Base-by-base conservation (phyloP, 2,888 invertebrate species). In the Sphaerophoria rueppellii region DNA sequence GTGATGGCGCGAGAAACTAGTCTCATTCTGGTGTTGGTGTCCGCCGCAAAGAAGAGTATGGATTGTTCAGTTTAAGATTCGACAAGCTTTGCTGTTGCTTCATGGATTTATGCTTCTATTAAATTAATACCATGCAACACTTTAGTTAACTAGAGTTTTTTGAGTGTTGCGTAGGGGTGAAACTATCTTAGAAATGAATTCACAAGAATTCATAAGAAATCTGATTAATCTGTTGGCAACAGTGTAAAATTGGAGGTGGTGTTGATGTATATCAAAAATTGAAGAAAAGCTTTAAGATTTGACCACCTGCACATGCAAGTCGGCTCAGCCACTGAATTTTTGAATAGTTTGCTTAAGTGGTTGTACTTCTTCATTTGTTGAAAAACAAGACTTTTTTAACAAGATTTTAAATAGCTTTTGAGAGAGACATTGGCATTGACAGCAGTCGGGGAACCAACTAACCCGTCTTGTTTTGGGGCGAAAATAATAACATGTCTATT, bases 381-480 rank as follows among this genome's bases (percentile, higher is more conserved):
- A 32, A 40, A 61, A 32, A 55, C 14, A 61, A 32, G 48, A 14
- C 48, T 55, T 24, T 55, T 55, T 67, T 24, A 63, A n/a, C 24
- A 57, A 43, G 11, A 43, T 43, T 43, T 11, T 11, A 37, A 43
- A 24, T 37, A 40, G 24, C 43, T 34, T 50, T 37, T 52, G 52
- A 12, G 40, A 5, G 24, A 61, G 35, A 54, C 61, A 40, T 9
- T 43, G 43, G 32, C 60, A 67, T 46, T 65, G 70, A 24, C 54
- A 40, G 32, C 32, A 24, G 11, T 11, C 7, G 12, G 43, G 4
- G 12, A 12, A 11, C 6, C 4, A 5, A n/a, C n/a, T 14, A 35
- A 24, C 40, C 16, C 37, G 48, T 55, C 79, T 82, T 78, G 78
- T 74, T 74, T 78, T 55, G 46, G 55, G 43, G 11, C 46, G 71